These are phyloP conservation scores for Amblyjoppa fuscipennis DNA, from an alignment of 2,888 invertebrate species.

Conservation along the genomic window DNA sequence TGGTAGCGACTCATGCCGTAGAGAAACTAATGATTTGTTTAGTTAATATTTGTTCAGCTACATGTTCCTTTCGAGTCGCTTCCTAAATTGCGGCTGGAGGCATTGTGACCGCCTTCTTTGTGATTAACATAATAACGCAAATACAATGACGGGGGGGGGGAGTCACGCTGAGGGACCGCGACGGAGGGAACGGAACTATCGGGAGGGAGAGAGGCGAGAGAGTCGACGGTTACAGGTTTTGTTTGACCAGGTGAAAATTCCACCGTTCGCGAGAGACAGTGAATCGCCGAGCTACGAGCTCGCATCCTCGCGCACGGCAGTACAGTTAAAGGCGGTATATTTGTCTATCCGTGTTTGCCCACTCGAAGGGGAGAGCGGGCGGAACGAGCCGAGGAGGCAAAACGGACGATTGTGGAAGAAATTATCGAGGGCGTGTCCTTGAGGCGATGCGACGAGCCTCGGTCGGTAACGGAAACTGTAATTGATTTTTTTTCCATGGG, in stretches of 20 bases:
- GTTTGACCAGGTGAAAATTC: conserved; percentile 85
- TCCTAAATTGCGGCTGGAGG: conserved; percentile 84
- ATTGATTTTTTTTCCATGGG: too few species aligned
- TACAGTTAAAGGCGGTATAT: conserved; percentile 28
- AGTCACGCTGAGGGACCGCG: conserved; percentile 52
- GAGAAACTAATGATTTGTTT: conserved; percentile 84
- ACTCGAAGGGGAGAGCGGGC: not conserved
- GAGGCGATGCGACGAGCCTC: too few species aligned
- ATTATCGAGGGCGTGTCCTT: too few species aligned
- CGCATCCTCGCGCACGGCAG: not conserved
- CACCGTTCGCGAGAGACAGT: conserved; percentile 69
- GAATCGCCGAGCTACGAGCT: conserved; percentile 42
- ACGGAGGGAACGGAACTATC: conserved; percentile 3
- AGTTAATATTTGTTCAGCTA: conserved; percentile 83
- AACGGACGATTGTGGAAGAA: not conserved
- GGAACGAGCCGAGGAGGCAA: not conserved
- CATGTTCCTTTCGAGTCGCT: conserved; percentile 81
- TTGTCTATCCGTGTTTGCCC: conserved; percentile 22
- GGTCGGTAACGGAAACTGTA: too few species aligned
- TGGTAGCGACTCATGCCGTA: conserved; percentile 56
- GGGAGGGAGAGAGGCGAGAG: conserved; percentile 21
- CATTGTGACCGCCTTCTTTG: conserved; percentile 81
- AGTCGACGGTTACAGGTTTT: conserved; percentile 74
- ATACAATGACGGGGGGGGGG: conserved; percentile 81
- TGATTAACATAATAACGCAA: conserved; percentile 85